Evolutionary conservation across 2,888 invertebrate species (phyloP).

Genomic region (Atherix ibis): DNA sequence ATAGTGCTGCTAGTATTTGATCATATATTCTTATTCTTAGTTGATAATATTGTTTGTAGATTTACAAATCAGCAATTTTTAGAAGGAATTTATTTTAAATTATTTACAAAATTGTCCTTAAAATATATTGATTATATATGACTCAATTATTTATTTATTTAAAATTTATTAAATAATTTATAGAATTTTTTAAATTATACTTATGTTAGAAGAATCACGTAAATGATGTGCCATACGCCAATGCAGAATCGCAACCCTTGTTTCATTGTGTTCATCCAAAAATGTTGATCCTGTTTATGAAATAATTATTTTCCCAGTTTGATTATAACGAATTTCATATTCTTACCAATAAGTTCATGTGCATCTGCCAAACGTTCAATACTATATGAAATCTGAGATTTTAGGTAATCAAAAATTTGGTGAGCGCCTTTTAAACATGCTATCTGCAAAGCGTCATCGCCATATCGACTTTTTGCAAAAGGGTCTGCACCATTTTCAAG

Average conservation of each 20-base stretch:
- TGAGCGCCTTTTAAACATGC: slow-evolving; percentile 68
- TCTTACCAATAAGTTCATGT: slow-evolving; percentile 60
- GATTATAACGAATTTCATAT: neutral
- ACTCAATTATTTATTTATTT: too few relatives aligned
- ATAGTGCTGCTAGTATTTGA: neutral
- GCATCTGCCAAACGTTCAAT: slow-evolving; percentile 64
- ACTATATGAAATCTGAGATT: slow-evolving; percentile 43
- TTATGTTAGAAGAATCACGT: too few relatives aligned
- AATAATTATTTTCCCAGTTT: neutral
- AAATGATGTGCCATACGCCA: slow-evolving; percentile 70
- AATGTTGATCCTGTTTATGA: slow-evolving; percentile 49
- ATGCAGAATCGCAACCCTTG: slow-evolving; percentile 48
- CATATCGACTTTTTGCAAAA: slow-evolving; percentile 55
- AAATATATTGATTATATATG: too few relatives aligned
- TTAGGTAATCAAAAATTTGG: slow-evolving; percentile 54
- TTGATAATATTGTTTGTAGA: too few relatives aligned
- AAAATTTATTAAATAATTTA: too few relatives aligned
- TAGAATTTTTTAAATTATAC: too few relatives aligned
- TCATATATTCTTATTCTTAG: neutral
- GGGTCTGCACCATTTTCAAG: slow-evolving; percentile 69
- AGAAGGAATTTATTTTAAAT: too few relatives aligned
- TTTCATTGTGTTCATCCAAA: slow-evolving; percentile 74
- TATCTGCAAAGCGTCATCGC: slow-evolving; percentile 79
- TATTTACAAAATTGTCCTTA: too few relatives aligned
- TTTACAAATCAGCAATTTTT: too few relatives aligned